Evolutionary conservation across 64 coral and sea anemone species (phyloP), one percentile per base, ranked within the genome.

Genomic region (Montipora sp.): DNA sequence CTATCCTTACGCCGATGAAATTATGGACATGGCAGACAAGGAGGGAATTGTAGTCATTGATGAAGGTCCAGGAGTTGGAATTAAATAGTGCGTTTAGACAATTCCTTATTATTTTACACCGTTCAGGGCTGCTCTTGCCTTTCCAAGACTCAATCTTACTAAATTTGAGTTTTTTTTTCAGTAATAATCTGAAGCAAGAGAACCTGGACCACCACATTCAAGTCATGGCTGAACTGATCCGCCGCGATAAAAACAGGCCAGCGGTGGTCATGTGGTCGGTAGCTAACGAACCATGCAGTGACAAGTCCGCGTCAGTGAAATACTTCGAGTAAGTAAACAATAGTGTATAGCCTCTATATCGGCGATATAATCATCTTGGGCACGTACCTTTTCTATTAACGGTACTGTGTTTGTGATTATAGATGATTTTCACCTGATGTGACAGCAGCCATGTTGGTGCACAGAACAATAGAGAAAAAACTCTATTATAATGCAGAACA

Each of bases 1-100:
- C 53, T 99, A 99, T 55, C 98, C 98, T 12, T 99, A 99, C 48
- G 98, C 98, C 20, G 98, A 99, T 76, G 98, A 99, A 78, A 99
- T 99, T 5, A 96, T 99, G 94, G 94, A 99, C 66, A 96, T 99
- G 83, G 98, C 98, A 12, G 98, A 99, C 24, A 73, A 92, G n/a
- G 83, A 92, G 48, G 98, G 98, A 23, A 96, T 99, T 80, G 98
- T 99, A 7, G 98, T 99, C 19, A 94, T 99, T n/a, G 98, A 99
- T 84, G 98, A 99, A 79, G 92, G 94, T 50, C 98, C 98, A 9
- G 98, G 91, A 49, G 98, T 99, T 2, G 98, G 98, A 14, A 93
- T 99, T 45, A 65, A 6, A 73, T 36, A 15, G 98, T 99, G 96
- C 80, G 75, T 78, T 78, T 77, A 7, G 4, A 66, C 61, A 66